Evolutionary conservation across 1,140 invertebrate genomes (phyloP).

Genomic region (Drosophila baimaii): DNA sequence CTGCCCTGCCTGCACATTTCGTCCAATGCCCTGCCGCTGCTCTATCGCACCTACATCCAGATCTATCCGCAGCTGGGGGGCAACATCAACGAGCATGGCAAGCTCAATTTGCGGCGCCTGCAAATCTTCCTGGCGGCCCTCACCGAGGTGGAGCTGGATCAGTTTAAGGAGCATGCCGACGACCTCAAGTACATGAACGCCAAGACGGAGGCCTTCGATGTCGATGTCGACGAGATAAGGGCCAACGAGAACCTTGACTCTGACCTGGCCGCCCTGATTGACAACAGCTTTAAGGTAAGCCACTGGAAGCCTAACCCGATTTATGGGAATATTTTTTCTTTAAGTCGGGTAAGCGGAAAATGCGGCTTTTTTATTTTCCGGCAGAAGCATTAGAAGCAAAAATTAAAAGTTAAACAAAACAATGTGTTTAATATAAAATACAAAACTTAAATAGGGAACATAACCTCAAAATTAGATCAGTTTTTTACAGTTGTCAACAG

Average conservation of each 20-base stretch:
- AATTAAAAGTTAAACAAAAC: too few relatives aligned
- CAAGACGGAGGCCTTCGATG: slow-evolving; percentile 87
- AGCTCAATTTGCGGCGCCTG: slow-evolving; percentile 93
- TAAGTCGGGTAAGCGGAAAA: too few relatives aligned
- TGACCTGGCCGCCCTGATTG: slow-evolving; percentile 65
- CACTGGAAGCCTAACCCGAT: not conserved
- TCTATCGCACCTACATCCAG: slow-evolving; percentile 95
- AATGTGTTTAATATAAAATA: too few relatives aligned
- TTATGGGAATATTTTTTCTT: too few relatives aligned
- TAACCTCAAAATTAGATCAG: too few relatives aligned
- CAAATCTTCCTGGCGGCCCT: slow-evolving; percentile 93
- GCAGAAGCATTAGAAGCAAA: too few relatives aligned
- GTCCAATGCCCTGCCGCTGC: slow-evolving; percentile 92
- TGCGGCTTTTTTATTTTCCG: too few relatives aligned
- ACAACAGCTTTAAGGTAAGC: slow-evolving; percentile 65
- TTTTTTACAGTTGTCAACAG: too few relatives aligned
- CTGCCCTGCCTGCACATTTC: slow-evolving; percentile 97
- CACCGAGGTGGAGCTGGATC: slow-evolving; percentile 91
- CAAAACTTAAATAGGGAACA: too few relatives aligned
- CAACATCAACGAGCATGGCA: slow-evolving; percentile 96
- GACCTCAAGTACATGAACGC: slow-evolving; percentile 94
- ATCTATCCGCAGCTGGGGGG: slow-evolving; percentile 94
- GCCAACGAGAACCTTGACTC: slow-evolving; percentile 77
- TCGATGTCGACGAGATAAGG: slow-evolving; percentile 59
- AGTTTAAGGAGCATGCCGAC: slow-evolving; percentile 93